Percentiles rank a stretch among this genome's conserved stretches.
These are phyloP conservation scores for Tenodera sinensis DNA, from an alignment of 2,888 invertebrate species.

Conservation along the genomic window DNA sequence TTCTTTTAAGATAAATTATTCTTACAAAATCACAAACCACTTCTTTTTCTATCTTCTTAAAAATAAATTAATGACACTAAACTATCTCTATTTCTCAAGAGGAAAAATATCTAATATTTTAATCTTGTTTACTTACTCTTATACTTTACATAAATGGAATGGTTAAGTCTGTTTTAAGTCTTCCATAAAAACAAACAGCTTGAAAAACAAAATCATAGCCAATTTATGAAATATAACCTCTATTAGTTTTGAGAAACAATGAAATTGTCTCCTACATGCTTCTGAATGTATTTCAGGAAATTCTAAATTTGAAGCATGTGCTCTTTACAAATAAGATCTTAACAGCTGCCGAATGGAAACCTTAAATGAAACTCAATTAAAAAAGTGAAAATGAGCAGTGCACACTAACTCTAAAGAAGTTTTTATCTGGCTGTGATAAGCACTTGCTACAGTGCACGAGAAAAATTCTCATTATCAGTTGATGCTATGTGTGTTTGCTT, in stretches of 20 bases:
- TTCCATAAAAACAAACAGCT: neutral
- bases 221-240: neutral
- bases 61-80: neutral
- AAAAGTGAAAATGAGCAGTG: neutral
- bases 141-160: neutral
- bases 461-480: neutral
- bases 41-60: neutral
- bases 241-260: neutral
- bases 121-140: neutral
- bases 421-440: neutral
- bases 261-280: neutral
- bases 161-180: neutral
- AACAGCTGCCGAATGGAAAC: neutral
- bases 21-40: neutral
- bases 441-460: neutral
- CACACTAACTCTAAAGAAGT: neutral
- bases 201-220: neutral
- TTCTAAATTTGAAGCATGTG: neutral
- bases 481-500: neutral
- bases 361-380: neutral
- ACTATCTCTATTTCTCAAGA: neutral
- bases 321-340: neutral
- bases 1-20: neutral
- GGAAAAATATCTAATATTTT: neutral
- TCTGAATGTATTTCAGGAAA: neutral